Conservation (phyloP, 2,113 vertebrate genomes). For the Mus pahari region DNA sequence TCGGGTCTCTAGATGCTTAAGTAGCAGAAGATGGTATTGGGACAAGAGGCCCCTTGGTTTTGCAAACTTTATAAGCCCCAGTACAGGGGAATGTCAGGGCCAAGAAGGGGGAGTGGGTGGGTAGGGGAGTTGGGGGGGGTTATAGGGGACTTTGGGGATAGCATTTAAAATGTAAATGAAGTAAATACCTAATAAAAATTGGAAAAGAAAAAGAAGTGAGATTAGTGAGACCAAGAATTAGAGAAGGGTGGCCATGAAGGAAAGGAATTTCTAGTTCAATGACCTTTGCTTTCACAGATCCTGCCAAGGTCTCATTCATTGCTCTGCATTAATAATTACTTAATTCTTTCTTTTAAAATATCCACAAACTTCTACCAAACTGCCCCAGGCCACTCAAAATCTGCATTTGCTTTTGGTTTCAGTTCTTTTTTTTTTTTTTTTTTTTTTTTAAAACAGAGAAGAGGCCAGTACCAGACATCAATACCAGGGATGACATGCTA, state of each 20-base stretch:
- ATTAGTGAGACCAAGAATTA: neutral
- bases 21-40: too few species aligned
- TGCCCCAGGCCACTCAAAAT: neutral
- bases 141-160: too few species aligned
- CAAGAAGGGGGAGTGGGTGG: too few species aligned
- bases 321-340: neutral
- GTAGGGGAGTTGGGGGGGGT: too few species aligned
- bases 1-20: too few species aligned
- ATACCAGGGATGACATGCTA: neutral
- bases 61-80: too few species aligned
- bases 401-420: neutral
- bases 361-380: accelerated
- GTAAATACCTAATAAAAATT: too few species aligned
- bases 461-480: neutral
- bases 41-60: too few species aligned
- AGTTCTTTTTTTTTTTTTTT: neutral
- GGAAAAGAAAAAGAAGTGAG: too few species aligned
- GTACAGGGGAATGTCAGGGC: too few species aligned
- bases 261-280: neutral
- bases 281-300: neutral
- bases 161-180: too few species aligned
- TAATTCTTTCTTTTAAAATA: neutral
- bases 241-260: neutral
- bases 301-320: neutral
- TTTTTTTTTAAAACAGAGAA: neutral